phyloP scores from a whole-genome alignment of 2,888 invertebrate genomes.

The Azorinus chamasolen region DNA sequence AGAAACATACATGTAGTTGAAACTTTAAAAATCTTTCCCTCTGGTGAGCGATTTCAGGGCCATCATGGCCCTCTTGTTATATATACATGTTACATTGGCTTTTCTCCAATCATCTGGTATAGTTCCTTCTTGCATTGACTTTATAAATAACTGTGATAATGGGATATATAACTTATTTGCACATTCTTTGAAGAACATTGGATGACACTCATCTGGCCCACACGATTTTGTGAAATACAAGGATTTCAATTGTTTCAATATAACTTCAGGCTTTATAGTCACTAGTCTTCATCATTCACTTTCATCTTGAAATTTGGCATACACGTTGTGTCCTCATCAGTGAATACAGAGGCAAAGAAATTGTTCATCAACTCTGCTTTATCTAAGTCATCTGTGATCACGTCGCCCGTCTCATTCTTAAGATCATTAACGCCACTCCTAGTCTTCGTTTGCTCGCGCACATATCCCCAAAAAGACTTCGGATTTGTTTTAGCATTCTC shows the following conservation, averaged over 20 bases:
- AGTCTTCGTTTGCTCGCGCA: background rate
- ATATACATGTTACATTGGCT: slow-evolving; percentile 1
- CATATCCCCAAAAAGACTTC: no score
- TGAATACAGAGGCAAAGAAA: slow-evolving; percentile 1
- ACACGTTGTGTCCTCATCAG: background rate
- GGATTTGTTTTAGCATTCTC: background rate
- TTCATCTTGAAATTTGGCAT: background rate
- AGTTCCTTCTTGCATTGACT: background rate
- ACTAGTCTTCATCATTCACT: background rate
- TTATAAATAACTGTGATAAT: background rate
- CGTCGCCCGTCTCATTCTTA: background rate
- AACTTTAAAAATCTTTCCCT: no score
- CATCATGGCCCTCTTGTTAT: no score
- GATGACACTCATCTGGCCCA: slow-evolving; percentile 8
- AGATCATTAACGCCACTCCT: background rate
- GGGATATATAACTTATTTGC: background rate
- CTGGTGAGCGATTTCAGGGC: no score
- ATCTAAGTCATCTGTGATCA: background rate
- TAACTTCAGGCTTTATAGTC: background rate
- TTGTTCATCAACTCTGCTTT: slow-evolving; percentile 1
- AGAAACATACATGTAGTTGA: no score
- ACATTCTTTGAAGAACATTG: background rate
- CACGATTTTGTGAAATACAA: background rate
- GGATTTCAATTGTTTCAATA: background rate
- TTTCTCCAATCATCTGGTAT: background rate